Evolutionary conservation across 2,113 vertebrate species (phyloP).

Genomic region (Notothenia rossii): DNA sequence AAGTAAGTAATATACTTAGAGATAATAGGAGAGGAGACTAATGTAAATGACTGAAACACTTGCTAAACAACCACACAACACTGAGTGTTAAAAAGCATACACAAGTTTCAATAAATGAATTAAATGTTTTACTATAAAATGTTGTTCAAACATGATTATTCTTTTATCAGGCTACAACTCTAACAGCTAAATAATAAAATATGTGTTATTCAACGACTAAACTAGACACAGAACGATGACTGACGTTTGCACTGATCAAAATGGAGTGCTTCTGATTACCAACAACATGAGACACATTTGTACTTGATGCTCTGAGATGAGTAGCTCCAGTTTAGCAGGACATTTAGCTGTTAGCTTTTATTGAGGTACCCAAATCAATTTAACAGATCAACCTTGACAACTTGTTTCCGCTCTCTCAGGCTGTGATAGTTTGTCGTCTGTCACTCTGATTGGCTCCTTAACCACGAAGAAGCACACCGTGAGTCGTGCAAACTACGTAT

Average conservation of each 20-base stretch:
- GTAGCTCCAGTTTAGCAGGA: background rate
- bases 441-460: background rate
- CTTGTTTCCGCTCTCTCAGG: background rate
- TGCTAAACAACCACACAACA: conserved; percentile 1
- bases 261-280: conserved; percentile 41
- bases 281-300: conserved; percentile 15
- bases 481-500: background rate
- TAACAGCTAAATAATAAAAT: conserved; percentile 21
- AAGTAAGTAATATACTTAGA: background rate
- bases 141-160: background rate
- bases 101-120: background rate
- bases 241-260: conserved; percentile 51
- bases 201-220: conserved; percentile 24
- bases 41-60: background rate
- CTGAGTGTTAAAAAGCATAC: background rate
- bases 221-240: conserved; percentile 31
- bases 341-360: background rate
- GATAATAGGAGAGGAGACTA: background rate
- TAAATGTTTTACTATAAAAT: background rate
- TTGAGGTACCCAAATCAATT: background rate
- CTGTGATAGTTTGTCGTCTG: background rate
- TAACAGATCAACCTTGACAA: background rate
- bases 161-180: conserved; percentile 14
- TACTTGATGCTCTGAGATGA: background rate
- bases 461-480: background rate